phyloP scores from a whole-genome alignment of 2,888 invertebrate genomes.

The Melanotus villosus region DNA sequence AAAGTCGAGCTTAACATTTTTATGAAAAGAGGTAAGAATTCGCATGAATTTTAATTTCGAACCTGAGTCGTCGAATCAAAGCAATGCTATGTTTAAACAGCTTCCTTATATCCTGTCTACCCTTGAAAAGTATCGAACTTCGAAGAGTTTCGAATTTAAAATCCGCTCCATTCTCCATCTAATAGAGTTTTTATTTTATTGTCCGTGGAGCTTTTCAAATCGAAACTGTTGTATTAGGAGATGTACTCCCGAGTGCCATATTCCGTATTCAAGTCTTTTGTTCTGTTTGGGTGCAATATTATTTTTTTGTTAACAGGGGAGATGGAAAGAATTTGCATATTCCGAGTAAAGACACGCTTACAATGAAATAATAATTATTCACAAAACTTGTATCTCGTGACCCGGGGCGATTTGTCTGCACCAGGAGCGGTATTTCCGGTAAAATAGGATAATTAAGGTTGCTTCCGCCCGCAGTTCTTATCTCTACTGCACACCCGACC shows the following conservation, averaged over 20 bases:
- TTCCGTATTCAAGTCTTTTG: neutral
- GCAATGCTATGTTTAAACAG: conserved; percentile 30
- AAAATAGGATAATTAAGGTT: conserved; percentile 47
- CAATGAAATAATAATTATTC: conserved; percentile 23
- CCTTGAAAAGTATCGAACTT: conserved; percentile 16
- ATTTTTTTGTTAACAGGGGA: neutral
- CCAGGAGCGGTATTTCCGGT: conserved; percentile 40
- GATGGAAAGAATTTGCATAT: neutral
- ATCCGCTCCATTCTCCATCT: conserved; percentile 17
- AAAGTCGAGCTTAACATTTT: too few species aligned
- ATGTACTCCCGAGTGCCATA: neutral
- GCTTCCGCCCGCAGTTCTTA: conserved; percentile 46
- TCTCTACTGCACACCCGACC: conserved; percentile 45
- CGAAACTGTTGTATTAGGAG: conserved; percentile 10
- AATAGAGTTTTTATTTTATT: conserved; percentile 22
- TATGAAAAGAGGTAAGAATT: too few species aligned
- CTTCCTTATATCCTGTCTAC: conserved; percentile 33
- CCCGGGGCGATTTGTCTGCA: conserved; percentile 41
- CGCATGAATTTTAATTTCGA: too few species aligned
- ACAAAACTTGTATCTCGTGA: conserved; percentile 42
- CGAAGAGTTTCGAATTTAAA: conserved; percentile 18
- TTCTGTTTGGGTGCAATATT: neutral
- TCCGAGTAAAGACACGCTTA: neutral
- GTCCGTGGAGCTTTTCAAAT: conserved; percentile 1
- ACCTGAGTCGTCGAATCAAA: too few species aligned